Conservation (phyloP, 2,888 invertebrate genomes). For the Brachypalpus laphriformis region DNA sequence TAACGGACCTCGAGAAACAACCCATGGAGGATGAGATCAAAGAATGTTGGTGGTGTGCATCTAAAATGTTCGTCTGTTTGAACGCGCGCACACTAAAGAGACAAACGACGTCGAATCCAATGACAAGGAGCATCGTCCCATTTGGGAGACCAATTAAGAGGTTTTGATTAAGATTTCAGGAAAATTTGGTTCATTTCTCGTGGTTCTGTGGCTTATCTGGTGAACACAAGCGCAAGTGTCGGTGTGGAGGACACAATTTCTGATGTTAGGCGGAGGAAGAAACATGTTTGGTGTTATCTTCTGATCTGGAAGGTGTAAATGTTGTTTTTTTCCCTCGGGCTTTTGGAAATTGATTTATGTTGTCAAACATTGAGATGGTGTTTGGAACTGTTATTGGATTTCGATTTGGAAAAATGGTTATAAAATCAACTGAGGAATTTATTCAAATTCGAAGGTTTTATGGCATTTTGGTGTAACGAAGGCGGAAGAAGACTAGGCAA, state of each 20-base stretch:
- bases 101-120: not conserved
- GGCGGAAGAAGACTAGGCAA: no score
- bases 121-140: slow-evolving; percentile 55
- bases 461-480: not conserved
- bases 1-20: slow-evolving; percentile 12
- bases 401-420: not conserved
- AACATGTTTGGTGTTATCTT: slow-evolving; percentile 25
- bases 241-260: not conserved
- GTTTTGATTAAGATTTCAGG: slow-evolving; percentile 52
- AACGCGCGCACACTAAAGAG: no score
- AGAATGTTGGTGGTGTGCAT: slow-evolving; percentile 17
- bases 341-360: slow-evolving; percentile 4
- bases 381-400: not conserved
- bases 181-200: slow-evolving; percentile 31
- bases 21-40: slow-evolving; percentile 21
- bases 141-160: slow-evolving; percentile 50
- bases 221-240: slow-evolving; percentile 50
- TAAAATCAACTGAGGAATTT: not conserved
- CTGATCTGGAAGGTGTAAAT: slow-evolving; percentile 26
- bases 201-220: slow-evolving; percentile 29
- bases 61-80: not conserved
- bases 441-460: not conserved
- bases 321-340: not conserved
- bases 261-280: no score
- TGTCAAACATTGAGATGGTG: slow-evolving; percentile 9